phyloP scores from a whole-genome alignment of 1,140 invertebrate species.

The Pectinophora gossypiella region DNA sequence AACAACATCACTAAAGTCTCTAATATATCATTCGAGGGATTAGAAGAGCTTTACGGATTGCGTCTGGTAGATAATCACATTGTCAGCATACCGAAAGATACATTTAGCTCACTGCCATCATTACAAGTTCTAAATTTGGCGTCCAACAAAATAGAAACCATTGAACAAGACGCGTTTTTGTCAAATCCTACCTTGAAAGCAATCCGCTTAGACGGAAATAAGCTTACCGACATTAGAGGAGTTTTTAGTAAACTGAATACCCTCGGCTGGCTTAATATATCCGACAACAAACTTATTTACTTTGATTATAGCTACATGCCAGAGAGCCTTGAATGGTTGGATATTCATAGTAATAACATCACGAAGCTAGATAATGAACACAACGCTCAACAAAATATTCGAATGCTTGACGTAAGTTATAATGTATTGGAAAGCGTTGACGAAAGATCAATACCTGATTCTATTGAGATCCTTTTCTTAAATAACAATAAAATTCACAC shows the following conservation, averaged over 20 bases:
- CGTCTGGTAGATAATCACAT: slow-evolving; percentile 81
- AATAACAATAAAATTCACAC: slow-evolving; percentile 86
- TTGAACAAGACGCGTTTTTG: slow-evolving; percentile 81
- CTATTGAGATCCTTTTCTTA: slow-evolving; percentile 83
- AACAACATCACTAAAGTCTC: slow-evolving; percentile 81
- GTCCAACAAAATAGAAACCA: slow-evolving; percentile 80
- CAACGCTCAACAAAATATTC: slow-evolving; percentile 86
- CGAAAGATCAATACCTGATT: slow-evolving; percentile 83
- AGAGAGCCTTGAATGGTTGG: slow-evolving; percentile 81
- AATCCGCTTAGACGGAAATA: slow-evolving; percentile 81
- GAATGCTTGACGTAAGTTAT: slow-evolving; percentile 86
- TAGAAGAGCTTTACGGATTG: slow-evolving; percentile 80
- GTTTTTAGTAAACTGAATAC: slow-evolving; percentile 81
- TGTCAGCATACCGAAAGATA: slow-evolving; percentile 79
- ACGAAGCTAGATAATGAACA: slow-evolving; percentile 83
- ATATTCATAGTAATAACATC: slow-evolving; percentile 82
- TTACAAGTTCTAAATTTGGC: slow-evolving; percentile 83
- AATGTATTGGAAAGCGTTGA: slow-evolving; percentile 83
- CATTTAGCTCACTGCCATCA: slow-evolving; percentile 80
- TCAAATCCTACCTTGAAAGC: slow-evolving; percentile 81
- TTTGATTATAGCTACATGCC: slow-evolving; percentile 84
- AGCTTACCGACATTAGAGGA: slow-evolving; percentile 80
- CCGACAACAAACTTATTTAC: slow-evolving; percentile 80
- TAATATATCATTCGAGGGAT: slow-evolving; percentile 79
- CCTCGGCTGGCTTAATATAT: slow-evolving; percentile 84